Conservation (phyloP, 2,113 vertebrate species). For the Polypterus senegalus region DNA sequence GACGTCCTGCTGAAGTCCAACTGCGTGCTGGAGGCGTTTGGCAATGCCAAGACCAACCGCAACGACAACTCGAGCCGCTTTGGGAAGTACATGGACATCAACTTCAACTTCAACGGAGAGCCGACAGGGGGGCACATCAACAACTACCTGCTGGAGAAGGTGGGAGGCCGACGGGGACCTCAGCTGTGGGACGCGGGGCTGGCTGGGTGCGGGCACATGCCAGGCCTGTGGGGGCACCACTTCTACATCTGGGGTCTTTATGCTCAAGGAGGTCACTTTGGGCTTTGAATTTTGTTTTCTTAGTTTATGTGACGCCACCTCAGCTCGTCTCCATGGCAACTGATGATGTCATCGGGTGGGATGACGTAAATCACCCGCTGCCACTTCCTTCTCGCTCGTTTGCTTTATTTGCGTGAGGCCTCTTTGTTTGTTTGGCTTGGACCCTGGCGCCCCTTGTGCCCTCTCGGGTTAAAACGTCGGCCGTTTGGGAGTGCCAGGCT, state of each 20-base stretch:
- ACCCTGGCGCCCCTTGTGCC: no score
- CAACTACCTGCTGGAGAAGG: conserved; percentile 93
- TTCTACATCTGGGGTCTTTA: neutral
- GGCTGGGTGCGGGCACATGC: rapidly evolving
- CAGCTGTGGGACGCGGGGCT: neutral
- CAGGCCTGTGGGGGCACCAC: neutral
- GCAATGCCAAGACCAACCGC: conserved; percentile 87
- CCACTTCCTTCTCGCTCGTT: no score
- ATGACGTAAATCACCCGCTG: no score
- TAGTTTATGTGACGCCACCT: no score
- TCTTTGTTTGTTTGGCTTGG: no score
- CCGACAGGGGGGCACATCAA: conserved; percentile 83
- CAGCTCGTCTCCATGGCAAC: no score
- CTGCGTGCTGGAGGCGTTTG: conserved; percentile 84
- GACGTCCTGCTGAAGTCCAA: conserved; percentile 82
- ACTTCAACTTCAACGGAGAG: conserved; percentile 91
- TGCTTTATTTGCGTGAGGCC: no score
- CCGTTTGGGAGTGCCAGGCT: no score
- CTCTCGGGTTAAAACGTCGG: no score
- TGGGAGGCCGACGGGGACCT: conserved; percentile 18
- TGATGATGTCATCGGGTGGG: no score
- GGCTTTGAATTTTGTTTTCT: no score
- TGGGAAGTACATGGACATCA: conserved; percentile 96
- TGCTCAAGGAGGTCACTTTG: neutral
- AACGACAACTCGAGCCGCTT: conserved; percentile 94